Base-by-base conservation (phyloP, 35 echinoderm and acorn worm species). In the Diadema setosum region DNA sequence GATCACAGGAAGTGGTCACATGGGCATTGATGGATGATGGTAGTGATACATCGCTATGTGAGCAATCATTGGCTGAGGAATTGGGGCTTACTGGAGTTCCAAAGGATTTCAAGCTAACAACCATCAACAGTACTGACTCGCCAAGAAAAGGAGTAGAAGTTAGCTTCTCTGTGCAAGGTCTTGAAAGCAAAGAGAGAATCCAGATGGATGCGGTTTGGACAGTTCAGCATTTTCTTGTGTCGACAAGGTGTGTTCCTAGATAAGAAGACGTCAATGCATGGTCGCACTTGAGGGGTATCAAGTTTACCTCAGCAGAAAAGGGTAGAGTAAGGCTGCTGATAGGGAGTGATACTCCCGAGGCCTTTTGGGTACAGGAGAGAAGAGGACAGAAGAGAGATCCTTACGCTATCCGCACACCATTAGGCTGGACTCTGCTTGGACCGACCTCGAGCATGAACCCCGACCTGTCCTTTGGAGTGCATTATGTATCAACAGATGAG, bases 331-430 rank as follows among this genome's bases (percentile, higher is more conserved):
- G 8, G 40, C 60, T 86, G 2, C 83, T 91, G 40, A 86, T 91
- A 14, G 89, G 89, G 9, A 91, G 65, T 58, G 75, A 91, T 73
- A 65, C 42, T 0, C 89, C 89, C 26, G 89, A 91, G 2, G 89
- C 89, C 43, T 86, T 86, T 65, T 91, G 89, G 89, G 89, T 87
- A 17, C 74, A 91, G 39, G 59, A 91, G 45, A 86, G 89, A 42
- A 35, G 70, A 39, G 70, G 75, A 31, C 26, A 25, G 0, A 89
- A 27, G 40, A 89, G 83, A 27, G 74, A 81, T 26, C 87, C 87
- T 1, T 89, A 89, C 48, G 87, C 87, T 15, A 61, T 61, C 29
- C 42, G 46, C 15, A 46, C 75, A 58, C 75, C 56, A 59, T 63
- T 89, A 25, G 76, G 87, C 3, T 89, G 87, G 46, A 89, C 75